Base-by-base conservation (phyloP, 2,888 invertebrate species). In the Taphrorychus bicolor region DNA sequence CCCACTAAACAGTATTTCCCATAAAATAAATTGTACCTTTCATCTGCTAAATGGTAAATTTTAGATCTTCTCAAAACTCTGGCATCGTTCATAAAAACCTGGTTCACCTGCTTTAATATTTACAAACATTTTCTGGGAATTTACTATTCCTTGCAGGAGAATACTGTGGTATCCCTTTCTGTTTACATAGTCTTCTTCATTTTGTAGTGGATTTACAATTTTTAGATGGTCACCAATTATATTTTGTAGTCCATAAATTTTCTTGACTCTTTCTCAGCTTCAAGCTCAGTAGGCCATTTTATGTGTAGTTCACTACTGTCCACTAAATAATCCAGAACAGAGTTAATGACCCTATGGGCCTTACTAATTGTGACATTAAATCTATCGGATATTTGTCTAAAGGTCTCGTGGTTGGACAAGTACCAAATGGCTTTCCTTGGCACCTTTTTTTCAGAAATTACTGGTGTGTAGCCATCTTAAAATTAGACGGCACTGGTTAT, bases 31-130 rank as follows among this genome's bases (percentile, higher is more conserved):
- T 45, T 14, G 14, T 45, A 45, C 5, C 14, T 14, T 16, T 45
- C 48, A 11, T 45, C 16, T 11, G 48, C 48, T 14, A 45, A 16
- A 11, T 45, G 5, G 16, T 45, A 45, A 0, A 45, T 45, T 16
- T 5, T n/a, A 45, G 14, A 14, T 45, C 48, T 14, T 5, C 48
- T 5, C 48, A 45, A 45, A 7, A 45, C 14, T 45, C 48, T 11
- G 16, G 48, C 48, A 45, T 45, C 48, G 14, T 45, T 7, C 48
- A 45, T 45, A 14, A 14, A n/a, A 45, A 45, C 48, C 48, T 45
- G 32, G 48, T 45, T 45, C 48, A 7, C n/a, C 16, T 11, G 48
- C 48, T 11, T 45, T 45, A 11, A 45, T 16, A n/a, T n/a, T 45
- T 11, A 45, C 16, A 16, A 45, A 45, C 5, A 7, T n/a, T n/a